phyloP scores from a whole-genome alignment of 2,113 vertebrate species.

The Dasyornis broadbenti region DNA sequence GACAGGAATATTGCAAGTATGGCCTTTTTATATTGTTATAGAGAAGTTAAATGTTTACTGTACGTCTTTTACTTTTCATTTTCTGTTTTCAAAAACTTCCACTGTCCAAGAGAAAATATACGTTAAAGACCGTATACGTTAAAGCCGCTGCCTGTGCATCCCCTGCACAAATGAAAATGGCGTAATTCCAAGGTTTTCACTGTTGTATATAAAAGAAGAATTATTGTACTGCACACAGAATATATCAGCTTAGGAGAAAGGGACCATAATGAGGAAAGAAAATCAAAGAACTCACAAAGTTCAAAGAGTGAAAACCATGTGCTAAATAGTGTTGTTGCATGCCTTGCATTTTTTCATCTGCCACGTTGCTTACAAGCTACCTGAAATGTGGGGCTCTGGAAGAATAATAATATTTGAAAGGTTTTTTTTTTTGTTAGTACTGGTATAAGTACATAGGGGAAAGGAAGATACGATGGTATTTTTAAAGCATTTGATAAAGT shows the following conservation, averaged over 20 bases:
- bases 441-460: background rate
- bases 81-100: background rate
- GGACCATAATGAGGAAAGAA: constrained; percentile 38
- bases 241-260: constrained; percentile 20
- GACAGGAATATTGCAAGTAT: background rate
- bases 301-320: constrained; percentile 32
- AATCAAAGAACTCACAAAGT: constrained; percentile 37
- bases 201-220: constrained; percentile 47
- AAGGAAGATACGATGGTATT: background rate
- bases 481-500: background rate
- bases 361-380: background rate
- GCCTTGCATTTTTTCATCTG: background rate
- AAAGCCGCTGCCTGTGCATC: background rate
- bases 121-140: background rate
- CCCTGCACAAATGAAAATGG: constrained; percentile 34
- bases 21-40: background rate
- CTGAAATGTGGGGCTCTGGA: background rate
- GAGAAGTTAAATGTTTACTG: background rate
- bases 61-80: background rate
- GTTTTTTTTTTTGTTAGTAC: background rate
- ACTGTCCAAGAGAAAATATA: background rate
- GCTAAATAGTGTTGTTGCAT: background rate
- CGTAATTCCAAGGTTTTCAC: constrained; percentile 38
- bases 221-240: constrained; percentile 22
- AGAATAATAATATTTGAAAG: background rate